Evolutionary conservation across 2,888 invertebrate genomes (phyloP), one percentile per base, ranked within the genome.

Genomic region (Drosophila antonietae): DNA sequence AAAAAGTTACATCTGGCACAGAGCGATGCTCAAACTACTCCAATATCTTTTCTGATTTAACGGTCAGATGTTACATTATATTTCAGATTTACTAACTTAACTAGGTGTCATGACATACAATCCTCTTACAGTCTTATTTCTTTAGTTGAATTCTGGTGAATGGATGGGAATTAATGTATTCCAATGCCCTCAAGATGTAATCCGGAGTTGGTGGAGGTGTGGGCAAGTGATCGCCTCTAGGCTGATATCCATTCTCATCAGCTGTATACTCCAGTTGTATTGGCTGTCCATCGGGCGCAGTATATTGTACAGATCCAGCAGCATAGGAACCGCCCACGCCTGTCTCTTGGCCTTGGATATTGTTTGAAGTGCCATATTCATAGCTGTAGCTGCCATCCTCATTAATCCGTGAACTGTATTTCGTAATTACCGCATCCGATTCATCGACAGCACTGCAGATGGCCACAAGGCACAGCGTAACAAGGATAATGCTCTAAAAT

Each of bases 281-380:
- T 44, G 79, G 53, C 15, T 87, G 73, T 2, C 92, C 92, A 61
- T 93, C 91, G 14, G 92, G 93, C 7, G 92, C 89, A 6, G 77
- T 84, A 20, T 92, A 90, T 1, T 77, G 63, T 37, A 80, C 88
- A 4, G 78, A 75, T 10, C 92, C 92, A 2, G 69, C 53, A 1
- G 94, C 94, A 49, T 90, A 82, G 80, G 94, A 94, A 89, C 94
- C 93, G 78, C 95, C 91, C 31, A 86, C 90, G 73, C 95, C 95
- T 9, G 80, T 77, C 85, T 95, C 95, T 78, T 94, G 93, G 28
- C 91, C 94, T 0, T 88, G 47, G 85, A 95, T 95, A 18, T 95
- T 95, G 80, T 95, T 95, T 18, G 93, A 93, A 74, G 95, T 95
- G 70, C 94, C 93, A 79, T 90, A 95, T 3, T 67, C 63, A 87